Conservation (phyloP, 2,888 invertebrate genomes). For the Seira sanloemensis region DNA sequence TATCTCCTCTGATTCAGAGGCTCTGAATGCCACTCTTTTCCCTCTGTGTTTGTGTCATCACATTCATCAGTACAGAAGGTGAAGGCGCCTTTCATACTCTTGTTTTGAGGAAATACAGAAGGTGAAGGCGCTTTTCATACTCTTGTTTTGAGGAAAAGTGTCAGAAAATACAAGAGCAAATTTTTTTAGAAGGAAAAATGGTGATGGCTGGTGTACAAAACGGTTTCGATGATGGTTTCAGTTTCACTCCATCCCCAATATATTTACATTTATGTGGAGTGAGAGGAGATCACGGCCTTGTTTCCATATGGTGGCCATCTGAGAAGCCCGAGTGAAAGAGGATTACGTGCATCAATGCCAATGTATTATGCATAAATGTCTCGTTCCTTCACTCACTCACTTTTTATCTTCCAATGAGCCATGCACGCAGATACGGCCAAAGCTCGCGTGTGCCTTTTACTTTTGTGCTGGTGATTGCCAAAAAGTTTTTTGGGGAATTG, state of each 20-base stretch:
- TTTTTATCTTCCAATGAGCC: not conserved
- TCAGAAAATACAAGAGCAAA: not conserved
- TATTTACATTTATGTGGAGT: too few relatives aligned
- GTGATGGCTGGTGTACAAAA: slow-evolving; percentile 15
- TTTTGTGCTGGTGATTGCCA: not conserved
- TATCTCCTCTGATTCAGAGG: too few relatives aligned
- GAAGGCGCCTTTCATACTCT: not conserved
- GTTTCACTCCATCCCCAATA: too few relatives aligned
- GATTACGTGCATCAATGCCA: not conserved
- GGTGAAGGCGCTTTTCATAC: not conserved
- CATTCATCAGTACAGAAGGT: not conserved
- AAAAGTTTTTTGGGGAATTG: not conserved
- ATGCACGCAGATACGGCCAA: too few relatives aligned
- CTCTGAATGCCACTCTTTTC: slow-evolving; percentile 20
- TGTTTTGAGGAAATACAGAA: not conserved
- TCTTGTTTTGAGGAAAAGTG: not conserved
- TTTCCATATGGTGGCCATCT: slow-evolving; percentile 58
- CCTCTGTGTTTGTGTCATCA: too few relatives aligned
- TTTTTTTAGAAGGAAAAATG: not conserved
- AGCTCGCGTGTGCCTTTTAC: too few relatives aligned
- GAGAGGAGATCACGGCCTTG: not conserved
- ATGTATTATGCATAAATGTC: not conserved
- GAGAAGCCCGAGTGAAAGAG: slow-evolving; percentile 15
- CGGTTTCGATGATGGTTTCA: slow-evolving; percentile 37
- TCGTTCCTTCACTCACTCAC: not conserved